Base-by-base conservation (phyloP, 2,797 vertebrate genomes). In the Coregonus sp. region DNA sequence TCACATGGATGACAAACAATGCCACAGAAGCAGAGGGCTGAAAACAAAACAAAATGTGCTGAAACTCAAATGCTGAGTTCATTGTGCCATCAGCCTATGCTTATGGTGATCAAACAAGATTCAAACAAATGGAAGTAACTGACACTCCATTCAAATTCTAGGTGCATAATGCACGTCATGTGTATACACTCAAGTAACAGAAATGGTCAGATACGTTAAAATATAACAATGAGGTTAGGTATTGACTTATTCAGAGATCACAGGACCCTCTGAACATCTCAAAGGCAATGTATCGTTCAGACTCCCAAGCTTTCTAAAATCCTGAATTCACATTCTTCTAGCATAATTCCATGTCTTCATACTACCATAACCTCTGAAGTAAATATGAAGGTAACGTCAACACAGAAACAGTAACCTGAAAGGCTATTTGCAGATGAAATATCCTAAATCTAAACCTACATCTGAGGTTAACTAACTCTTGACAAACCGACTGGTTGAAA, bases 331-430 rank as follows among this genome's bases (percentile, higher is more conserved):
- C 83, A 90, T 84, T 78, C 80, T 51, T 84, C 86, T 82, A 89
- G 86, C 82, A 87, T 86, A 81, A 70, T 50, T 90, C 81, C 84
- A 83, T 73, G 47, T 88, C 68, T 81, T 90, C 86, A 89, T 88
- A 89, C 81, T 83, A 83, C 85, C 87, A 90, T 81, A 85, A 84
- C 78, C 35, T 87, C 85, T 33, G 29, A 88, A 80, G 85, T 86
- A 86, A 89, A 90, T 85, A 87, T 76, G 82, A 86, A 90, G 81
- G 84, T 85, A 72, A 88, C 80, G 88, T 75, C 82, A 88, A 80
- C 89, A 91, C 86, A 81, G 86, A 91, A 87, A 91, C 80, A 87
- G 85, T 91, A 88, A 93, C 91, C 91, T 91, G 89, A 92, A 93
- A 90, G 89, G 88, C 89, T 92, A 85, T 90, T 92, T 91, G 92